phyloP scores from a whole-genome alignment of 2,888 invertebrate species.

The Chaetoderma sp. region DNA sequence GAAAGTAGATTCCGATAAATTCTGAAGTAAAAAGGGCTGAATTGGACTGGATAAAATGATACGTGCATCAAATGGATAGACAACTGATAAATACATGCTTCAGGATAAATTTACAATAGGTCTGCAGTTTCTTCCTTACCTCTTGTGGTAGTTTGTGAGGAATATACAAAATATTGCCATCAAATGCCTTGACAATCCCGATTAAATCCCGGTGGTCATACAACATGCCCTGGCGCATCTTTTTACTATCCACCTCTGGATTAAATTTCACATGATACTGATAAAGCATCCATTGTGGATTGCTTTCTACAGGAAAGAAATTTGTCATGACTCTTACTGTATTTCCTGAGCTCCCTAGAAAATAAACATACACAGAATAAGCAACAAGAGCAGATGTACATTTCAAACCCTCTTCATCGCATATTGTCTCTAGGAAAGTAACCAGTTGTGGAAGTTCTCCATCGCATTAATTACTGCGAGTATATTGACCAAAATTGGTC shows the following conservation, averaged over 20 bases:
- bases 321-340: constrained; percentile 51
- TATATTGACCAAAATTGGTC: no score
- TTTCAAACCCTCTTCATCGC: no score
- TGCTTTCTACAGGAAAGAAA: constrained; percentile 49
- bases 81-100: no score
- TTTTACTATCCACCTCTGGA: constrained; percentile 58
- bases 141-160: constrained; percentile 51
- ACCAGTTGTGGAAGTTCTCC: no score
- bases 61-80: no score
- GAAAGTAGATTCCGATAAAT: no score
- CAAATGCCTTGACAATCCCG: constrained; percentile 59
- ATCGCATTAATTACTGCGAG: no score
- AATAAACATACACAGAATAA: not conserved
- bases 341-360: constrained; percentile 54
- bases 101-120: no score
- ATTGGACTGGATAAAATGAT: no score
- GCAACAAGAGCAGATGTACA: no score
- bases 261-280: constrained; percentile 66
- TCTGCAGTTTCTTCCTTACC: constrained; percentile 44
- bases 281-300: constrained; percentile 54
- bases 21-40: no score
- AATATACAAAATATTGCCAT: constrained; percentile 64
- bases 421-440: no score
- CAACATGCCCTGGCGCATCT: constrained; percentile 54
- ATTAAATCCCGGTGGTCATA: constrained; percentile 49